Percentiles rank a stretch among this genome's conserved stretches.
Evolutionary conservation across 2,888 invertebrate genomes (phyloP).

Genomic region (Stenotaenia linearis): DNA sequence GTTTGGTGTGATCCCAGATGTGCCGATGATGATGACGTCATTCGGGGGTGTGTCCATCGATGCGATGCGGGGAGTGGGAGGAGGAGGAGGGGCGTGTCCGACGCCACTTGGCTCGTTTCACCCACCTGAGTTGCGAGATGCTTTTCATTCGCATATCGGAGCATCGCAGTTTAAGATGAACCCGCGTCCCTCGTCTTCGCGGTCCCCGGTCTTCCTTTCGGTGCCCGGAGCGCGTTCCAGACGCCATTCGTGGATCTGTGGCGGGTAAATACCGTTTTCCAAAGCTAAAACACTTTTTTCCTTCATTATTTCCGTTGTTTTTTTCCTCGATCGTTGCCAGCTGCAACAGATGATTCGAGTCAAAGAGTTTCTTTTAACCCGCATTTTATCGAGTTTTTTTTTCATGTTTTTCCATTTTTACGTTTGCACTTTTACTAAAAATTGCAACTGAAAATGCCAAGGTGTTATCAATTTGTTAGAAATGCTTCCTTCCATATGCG

Average conservation of each 20-base stretch:
- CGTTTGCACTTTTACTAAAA: background rate
- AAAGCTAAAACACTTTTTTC: background rate
- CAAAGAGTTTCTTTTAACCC: background rate
- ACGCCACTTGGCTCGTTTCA: background rate
- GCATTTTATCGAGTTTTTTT: background rate
- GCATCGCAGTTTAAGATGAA: conserved; percentile 7
- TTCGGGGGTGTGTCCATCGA: background rate
- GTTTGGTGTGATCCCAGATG: background rate
- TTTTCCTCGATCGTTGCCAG: conserved; percentile 57
- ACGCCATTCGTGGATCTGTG: conserved; percentile 66
- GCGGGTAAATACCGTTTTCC: conserved; percentile 53
- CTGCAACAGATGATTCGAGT: conserved; percentile 51
- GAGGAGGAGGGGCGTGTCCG: conserved; percentile 1
- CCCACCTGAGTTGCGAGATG: background rate
- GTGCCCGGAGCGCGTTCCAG: conserved; percentile 43
- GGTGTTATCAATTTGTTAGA: too few species aligned
- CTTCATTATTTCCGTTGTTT: background rate
- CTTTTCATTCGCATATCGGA: background rate
- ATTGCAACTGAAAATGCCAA: too few species aligned
- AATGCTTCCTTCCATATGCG: too few species aligned
- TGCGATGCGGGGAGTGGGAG: background rate
- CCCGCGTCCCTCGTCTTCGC: background rate
- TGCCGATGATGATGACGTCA: background rate
- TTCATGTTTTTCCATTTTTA: background rate
- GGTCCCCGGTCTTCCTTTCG: conserved; percentile 32